These are phyloP conservation scores for Calyptommatus sinebrachiatus DNA, from an alignment of 2,113 vertebrate genomes.

Conservation along the genomic window DNA sequence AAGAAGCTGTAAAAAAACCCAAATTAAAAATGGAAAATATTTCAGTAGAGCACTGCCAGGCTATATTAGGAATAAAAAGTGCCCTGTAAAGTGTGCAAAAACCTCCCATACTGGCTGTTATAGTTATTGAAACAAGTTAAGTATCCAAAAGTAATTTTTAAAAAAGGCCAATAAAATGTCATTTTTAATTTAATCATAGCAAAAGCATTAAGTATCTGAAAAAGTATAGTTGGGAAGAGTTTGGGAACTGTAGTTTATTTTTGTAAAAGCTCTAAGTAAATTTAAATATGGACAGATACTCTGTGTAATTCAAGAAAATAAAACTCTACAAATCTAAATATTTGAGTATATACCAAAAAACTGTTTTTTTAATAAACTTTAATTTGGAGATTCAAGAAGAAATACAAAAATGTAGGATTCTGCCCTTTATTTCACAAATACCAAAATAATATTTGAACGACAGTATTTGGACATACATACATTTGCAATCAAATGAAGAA, in stretches of 20 bases:
- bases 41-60: conserved; percentile 75
- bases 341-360: conserved; percentile 94
- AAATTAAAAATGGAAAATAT: conserved; percentile 67
- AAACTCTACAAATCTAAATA: conserved; percentile 89
- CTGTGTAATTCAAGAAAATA: conserved; percentile 87
- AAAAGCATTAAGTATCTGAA: conserved; percentile 46
- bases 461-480: background rate
- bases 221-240: conserved; percentile 37
- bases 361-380: background rate
- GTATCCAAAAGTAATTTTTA: conserved; percentile 30
- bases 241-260: conserved; percentile 71
- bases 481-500: background rate
- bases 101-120: conserved; percentile 60
- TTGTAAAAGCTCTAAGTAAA: conserved; percentile 91
- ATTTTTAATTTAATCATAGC: conserved; percentile 46
- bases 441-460: background rate
- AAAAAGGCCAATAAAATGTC: conserved; percentile 51
- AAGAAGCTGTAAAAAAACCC: conserved; percentile 80
- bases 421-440: background rate
- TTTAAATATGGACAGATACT: conserved; percentile 87
- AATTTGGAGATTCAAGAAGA: conserved; percentile 2
- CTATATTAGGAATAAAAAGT: conserved; percentile 64
- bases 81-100: conserved; percentile 67
- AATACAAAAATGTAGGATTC: background rate
- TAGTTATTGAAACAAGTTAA: conserved; percentile 39